Conservation (phyloP, 2,797 vertebrate species). For the Brachymystax lenok region DNA sequence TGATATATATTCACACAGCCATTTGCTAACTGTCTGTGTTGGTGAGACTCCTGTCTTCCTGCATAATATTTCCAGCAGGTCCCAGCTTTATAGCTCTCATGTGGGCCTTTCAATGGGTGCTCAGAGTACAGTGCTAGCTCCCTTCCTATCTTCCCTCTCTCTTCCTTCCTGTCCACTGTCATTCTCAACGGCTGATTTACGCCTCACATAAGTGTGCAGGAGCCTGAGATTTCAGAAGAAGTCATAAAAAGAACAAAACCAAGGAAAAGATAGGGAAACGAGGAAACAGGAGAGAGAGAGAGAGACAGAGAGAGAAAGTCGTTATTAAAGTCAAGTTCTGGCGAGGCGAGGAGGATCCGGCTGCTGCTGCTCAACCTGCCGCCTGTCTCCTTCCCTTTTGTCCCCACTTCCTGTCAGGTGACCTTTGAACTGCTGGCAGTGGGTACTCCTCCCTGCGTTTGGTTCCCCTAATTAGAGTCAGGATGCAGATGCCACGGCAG, state of each 20-base stretch:
- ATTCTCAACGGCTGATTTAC: conserved; percentile 88
- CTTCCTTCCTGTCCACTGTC: conserved; percentile 81
- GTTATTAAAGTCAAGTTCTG: conserved; percentile 44
- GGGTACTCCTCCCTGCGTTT: conserved; percentile 64
- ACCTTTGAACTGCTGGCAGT: conserved; percentile 68
- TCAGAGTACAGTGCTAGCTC: conserved; percentile 76
- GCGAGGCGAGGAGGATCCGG: conserved; percentile 32
- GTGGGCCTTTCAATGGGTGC: conserved; percentile 84
- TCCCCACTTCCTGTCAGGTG: conserved; percentile 64
- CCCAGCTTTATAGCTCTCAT: conserved; percentile 83
- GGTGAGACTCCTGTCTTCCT: conserved; percentile 66
- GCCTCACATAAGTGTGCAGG: conserved; percentile 75
- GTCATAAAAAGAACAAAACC: conserved; percentile 77
- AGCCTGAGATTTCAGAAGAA: conserved; percentile 79
- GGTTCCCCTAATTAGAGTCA: conserved; percentile 75
- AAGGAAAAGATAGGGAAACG: conserved; percentile 44
- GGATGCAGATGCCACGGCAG: conserved; percentile 69
- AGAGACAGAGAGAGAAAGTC: no score
- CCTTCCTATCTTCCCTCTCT: conserved; percentile 71
- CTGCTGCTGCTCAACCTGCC: conserved; percentile 43
- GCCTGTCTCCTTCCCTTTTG: conserved; percentile 39
- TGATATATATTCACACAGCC: conserved; percentile 67
- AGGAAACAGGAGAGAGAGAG: neutral
- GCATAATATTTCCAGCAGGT: conserved; percentile 84
- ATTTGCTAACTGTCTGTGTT: conserved; percentile 67